Base-by-base conservation (phyloP, 2,113 vertebrate species). In the Azemiops feae region DNA sequence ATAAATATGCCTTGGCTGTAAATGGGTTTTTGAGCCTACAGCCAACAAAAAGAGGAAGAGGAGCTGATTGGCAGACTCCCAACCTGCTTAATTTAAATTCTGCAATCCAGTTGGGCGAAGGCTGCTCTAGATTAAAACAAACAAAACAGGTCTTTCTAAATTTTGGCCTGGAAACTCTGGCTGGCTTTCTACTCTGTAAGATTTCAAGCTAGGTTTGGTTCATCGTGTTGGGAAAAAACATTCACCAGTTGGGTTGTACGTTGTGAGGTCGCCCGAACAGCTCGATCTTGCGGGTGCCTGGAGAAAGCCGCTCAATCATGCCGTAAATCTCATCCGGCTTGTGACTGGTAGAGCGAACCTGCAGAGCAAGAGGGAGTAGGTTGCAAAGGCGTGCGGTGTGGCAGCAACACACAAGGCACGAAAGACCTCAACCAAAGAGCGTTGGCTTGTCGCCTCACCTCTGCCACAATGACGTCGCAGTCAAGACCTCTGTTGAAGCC, bases 311-410 rank as follows among this genome's bases (percentile, higher is more conserved):
- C 95, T 99, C 99, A 0, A 99, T 99, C 98, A 99, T 99, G 20
- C 99, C 99, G 58, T 99, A 99, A 94, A 99, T 99, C 96, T 99
- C 98, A 60, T 99, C 98, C 25, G 99, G 99, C 94, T 99, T 99
- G 96, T 99, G 99, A 95, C 98, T 99, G 57, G 98, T 99, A 91
- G 98, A 99, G 91, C 98, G 98, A 74, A 99, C 99, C 99, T 99
- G 93, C 5, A 64, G 20, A 43, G 12, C 16, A n/a, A 34, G 20
- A 2, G 39, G 16, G 43, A 86, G 10, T 47, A 25, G 0, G 23
- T 86, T 47, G 12, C 3, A 27, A 45, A 27, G 81, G 9, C 20
- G 22, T 47, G 3, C 8, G 47, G 47, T 3, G 43, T 4, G 85
- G 45, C 45, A 52, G 43, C 85, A 16, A 27, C 50, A 5, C 27